These are phyloP conservation scores for Kryphioiulus occultus DNA, from an alignment of 2,888 invertebrate species.

Conservation along the genomic window DNA sequence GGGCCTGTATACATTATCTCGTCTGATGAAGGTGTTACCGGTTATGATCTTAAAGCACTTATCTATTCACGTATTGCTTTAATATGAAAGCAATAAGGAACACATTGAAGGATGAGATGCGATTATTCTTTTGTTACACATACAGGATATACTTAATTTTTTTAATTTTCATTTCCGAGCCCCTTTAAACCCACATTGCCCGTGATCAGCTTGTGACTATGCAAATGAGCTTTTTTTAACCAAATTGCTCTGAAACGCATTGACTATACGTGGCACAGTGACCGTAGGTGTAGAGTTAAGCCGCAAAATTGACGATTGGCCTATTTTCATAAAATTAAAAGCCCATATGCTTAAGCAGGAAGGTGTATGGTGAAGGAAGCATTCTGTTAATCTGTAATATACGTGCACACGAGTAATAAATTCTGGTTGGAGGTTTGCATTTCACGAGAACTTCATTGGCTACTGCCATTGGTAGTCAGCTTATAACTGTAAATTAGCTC, in stretches of 20 bases:
- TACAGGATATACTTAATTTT: neutral
- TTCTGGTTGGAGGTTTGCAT: too few species aligned
- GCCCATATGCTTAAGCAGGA: neutral
- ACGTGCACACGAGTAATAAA: too few species aligned
- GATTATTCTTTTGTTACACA: neutral
- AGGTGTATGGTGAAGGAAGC: neutral
- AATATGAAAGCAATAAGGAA: neutral
- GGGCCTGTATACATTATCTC: neutral
- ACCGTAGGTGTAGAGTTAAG: neutral
- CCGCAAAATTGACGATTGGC: neutral
- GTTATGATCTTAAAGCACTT: neutral
- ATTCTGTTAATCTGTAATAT: neutral
- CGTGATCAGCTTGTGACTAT: neutral
- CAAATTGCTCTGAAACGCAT: neutral
- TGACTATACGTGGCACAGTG: slow-evolving; percentile 20
- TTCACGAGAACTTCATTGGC: too few species aligned
- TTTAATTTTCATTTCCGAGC: neutral
- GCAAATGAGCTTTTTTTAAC: neutral
- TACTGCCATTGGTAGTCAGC: too few species aligned
- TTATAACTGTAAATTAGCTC: too few species aligned
- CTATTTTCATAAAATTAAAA: slow-evolving; percentile 29
- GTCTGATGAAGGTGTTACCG: neutral
- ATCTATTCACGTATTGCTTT: neutral
- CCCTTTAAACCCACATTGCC: neutral
- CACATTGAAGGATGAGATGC: neutral